Conservation (phyloP, 2,797 vertebrate species). For the Danio aesculapii region DNA sequence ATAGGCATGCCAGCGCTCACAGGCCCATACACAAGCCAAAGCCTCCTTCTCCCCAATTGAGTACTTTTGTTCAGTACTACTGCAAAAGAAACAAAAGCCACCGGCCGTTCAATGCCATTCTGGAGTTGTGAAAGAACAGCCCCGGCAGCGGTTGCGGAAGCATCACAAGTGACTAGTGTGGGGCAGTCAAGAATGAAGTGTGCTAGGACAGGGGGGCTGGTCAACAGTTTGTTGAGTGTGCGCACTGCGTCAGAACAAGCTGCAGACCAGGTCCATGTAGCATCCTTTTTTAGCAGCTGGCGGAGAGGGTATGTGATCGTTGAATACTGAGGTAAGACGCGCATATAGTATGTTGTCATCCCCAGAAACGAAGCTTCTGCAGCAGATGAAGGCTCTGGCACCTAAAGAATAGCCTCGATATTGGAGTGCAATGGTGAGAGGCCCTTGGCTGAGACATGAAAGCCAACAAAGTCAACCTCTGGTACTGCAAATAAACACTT, state of each 20-base stretch:
- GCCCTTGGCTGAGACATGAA: background rate
- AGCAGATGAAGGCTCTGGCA: background rate
- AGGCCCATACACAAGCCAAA: too few relatives aligned
- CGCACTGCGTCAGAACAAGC: too few relatives aligned
- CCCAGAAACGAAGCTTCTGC: too few relatives aligned
- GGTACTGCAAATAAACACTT: background rate
- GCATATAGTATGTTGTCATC: too few relatives aligned
- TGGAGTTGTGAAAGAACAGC: slow-evolving; percentile 29
- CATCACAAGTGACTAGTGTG: slow-evolving; percentile 11
- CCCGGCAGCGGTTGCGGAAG: background rate
- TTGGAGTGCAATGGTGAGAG: background rate
- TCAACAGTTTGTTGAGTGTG: too few relatives aligned
- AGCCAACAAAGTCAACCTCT: background rate
- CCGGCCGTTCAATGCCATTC: background rate
- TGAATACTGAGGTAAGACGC: background rate
- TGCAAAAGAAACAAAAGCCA: background rate
- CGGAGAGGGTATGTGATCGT: background rate
- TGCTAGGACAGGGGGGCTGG: too few relatives aligned
- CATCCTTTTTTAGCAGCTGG: slow-evolving; percentile 15
- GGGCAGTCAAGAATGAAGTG: slow-evolving; percentile 14
- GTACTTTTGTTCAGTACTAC: slow-evolving; percentile 14
- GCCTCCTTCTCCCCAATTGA: too few relatives aligned
- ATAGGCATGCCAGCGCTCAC: too few relatives aligned
- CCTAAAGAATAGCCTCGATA: background rate
- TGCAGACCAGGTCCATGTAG: background rate